A percentile compares a stretch with the other conserved stretches of the same genome.
Conservation (phyloP, 2,888 invertebrate genomes). For the Cheilosia soror region DNA sequence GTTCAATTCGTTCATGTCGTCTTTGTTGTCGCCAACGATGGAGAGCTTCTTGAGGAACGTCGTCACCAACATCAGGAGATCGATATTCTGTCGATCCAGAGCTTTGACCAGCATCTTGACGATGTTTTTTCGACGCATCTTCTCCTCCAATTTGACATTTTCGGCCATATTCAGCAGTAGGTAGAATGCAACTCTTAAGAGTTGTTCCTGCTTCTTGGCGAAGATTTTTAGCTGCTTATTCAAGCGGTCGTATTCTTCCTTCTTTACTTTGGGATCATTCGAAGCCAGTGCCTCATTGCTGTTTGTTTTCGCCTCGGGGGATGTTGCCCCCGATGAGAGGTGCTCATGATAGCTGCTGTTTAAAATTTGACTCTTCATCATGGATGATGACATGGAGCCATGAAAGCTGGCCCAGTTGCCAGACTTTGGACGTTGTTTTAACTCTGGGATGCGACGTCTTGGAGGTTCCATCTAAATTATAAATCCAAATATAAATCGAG, state of each 20-base stretch:
- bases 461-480: slow-evolving; percentile 85
- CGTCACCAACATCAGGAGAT: slow-evolving; percentile 94
- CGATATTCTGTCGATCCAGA: slow-evolving; percentile 94
- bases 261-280: slow-evolving; percentile 84
- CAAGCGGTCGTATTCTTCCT: slow-evolving; percentile 91
- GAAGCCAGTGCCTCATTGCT: slow-evolving; percentile 81
- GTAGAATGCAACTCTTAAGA: slow-evolving; percentile 95
- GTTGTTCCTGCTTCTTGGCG: slow-evolving; percentile 96
- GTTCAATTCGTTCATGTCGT: slow-evolving; percentile 92
- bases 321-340: slow-evolving; percentile 82
- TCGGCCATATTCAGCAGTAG: slow-evolving; percentile 97
- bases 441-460: slow-evolving; percentile 89
- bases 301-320: slow-evolving; percentile 82
- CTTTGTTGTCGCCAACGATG: slow-evolving; percentile 97
- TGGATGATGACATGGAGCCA: slow-evolving; percentile 84
- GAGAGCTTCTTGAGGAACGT: slow-evolving; percentile 98
- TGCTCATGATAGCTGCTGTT: slow-evolving; percentile 90
- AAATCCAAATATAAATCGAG: not conserved
- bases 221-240: slow-evolving; percentile 91
- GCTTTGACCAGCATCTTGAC: slow-evolving; percentile 94
- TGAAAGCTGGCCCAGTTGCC: slow-evolving; percentile 87
- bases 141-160: slow-evolving; percentile 97
- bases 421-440: slow-evolving; percentile 90
- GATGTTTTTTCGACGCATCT: slow-evolving; percentile 97
- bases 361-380: slow-evolving; percentile 86